These are phyloP conservation scores for Tragelaphus buxtoni DNA, from an alignment of 2,113 vertebrate genomes.

Conservation along the genomic window DNA sequence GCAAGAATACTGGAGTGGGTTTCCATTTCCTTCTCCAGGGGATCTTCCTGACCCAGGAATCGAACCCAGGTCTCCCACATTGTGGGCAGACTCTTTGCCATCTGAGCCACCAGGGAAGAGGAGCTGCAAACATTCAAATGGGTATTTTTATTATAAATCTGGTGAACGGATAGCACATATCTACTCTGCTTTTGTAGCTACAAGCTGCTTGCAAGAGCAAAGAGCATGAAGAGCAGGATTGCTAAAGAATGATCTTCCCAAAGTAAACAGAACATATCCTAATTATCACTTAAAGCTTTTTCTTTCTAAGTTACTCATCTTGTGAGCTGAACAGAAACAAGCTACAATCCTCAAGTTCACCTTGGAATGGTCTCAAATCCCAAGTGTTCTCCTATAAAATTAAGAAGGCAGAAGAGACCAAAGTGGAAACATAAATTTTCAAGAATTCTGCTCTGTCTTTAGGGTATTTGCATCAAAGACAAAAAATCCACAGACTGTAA, in stretches of 20 bases:
- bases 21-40: neutral
- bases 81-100: neutral
- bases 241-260: neutral
- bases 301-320: neutral
- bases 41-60: neutral
- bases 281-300: neutral
- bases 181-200: too few relatives aligned
- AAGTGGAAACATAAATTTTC: neutral
- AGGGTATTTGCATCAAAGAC: conserved; percentile 55
- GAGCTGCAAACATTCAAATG: neutral
- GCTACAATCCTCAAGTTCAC: neutral
- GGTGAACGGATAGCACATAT: neutral
- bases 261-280: neutral
- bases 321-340: neutral
- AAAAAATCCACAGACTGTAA: conserved; percentile 43
- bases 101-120: neutral
- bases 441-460: conserved; percentile 57
- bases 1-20: neutral
- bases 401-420: neutral
- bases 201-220: neutral
- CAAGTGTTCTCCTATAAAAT: neutral
- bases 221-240: neutral
- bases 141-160: neutral
- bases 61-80: neutral
- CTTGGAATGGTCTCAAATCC: neutral